These are phyloP conservation scores for Phoeniculus purpureus DNA, from an alignment of 2,797 vertebrate species.

Conservation along the genomic window DNA sequence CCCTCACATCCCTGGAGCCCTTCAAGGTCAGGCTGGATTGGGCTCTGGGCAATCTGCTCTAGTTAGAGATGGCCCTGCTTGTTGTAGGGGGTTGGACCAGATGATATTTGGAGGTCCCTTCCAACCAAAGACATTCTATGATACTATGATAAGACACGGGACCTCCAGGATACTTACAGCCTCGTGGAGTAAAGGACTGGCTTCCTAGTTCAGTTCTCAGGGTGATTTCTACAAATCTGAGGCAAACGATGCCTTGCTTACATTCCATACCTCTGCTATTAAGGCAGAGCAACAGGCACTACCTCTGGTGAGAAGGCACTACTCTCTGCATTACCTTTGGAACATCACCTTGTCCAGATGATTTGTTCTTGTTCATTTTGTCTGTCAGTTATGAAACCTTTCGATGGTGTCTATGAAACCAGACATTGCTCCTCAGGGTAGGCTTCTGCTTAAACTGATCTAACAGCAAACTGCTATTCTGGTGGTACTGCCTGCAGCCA, in stretches of 20 bases:
- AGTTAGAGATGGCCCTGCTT: too few species aligned
- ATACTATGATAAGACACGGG: too few species aligned
- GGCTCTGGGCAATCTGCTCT: too few species aligned
- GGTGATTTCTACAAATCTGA: background rate
- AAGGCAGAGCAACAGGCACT: background rate
- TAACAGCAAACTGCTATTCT: background rate
- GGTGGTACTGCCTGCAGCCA: background rate
- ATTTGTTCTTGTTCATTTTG: slow-evolving; percentile 22
- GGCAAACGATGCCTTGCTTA: background rate
- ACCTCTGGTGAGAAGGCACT: background rate
- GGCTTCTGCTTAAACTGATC: background rate
- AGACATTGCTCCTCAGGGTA: slow-evolving; percentile 1
- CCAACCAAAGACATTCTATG: too few species aligned
- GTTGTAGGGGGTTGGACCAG: too few species aligned
- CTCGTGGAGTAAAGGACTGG: too few species aligned
- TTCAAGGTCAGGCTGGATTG: too few species aligned
- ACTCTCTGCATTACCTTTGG: background rate
- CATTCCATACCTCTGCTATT: background rate
- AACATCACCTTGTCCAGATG: background rate
- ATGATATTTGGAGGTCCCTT: too few species aligned
- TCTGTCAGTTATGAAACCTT: background rate
- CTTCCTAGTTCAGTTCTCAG: background rate
- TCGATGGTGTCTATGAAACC: background rate
- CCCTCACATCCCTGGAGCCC: too few species aligned
- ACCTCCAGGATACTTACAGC: too few species aligned